Evolutionary conservation across 2,888 invertebrate species (phyloP), one percentile per base, ranked within the genome.

Genomic region (Drosophila crucigera): DNA sequence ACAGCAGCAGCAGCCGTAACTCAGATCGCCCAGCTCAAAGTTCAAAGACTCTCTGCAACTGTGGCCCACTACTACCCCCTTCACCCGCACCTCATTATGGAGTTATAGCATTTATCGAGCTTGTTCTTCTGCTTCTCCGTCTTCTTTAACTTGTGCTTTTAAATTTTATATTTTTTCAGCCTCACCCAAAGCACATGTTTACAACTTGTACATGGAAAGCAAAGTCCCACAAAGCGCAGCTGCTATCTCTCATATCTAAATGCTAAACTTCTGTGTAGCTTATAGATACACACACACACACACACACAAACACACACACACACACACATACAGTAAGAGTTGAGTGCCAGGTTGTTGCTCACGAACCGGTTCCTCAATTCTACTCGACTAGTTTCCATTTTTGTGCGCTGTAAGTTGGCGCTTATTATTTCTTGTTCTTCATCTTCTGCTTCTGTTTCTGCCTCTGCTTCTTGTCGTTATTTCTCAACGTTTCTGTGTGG

Each of bases 361-460:
- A 79, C 79, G 76, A 85, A 85, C 85, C 85, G 85, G 85, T 89
- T 85, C 64, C 53, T 59, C 73, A 54, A 75, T 75, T 86, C 79
- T 83, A 77, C 73, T 76, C 89, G 75, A 89, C 90, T 80, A 82
- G 85, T 85, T 85, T 87, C 85, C 85, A 85, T 85, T 85, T 85
- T 89, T 78, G 85, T 85, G 87, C 90, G 82, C 82, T 87, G 72
- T 82, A 78, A 73, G 80, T 87, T 84, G 72, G 49, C 76, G 73
- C 62, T 78, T 68, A 2, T 54, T 67, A 49, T 60, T 47, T 61
- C 54, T 68, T 52, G 2, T 47, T 61, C 54, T 66, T 52, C 43
- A 53, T 54, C 49, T 58, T 55, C 66, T 59, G 68, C 52, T 54
- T 53, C 47, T 47, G 6, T 4, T 41, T n/a, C 41, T 41, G 10